These are phyloP conservation scores for Tinamus major DNA, from an alignment of 2,797 vertebrate species.

Conservation along the genomic window DNA sequence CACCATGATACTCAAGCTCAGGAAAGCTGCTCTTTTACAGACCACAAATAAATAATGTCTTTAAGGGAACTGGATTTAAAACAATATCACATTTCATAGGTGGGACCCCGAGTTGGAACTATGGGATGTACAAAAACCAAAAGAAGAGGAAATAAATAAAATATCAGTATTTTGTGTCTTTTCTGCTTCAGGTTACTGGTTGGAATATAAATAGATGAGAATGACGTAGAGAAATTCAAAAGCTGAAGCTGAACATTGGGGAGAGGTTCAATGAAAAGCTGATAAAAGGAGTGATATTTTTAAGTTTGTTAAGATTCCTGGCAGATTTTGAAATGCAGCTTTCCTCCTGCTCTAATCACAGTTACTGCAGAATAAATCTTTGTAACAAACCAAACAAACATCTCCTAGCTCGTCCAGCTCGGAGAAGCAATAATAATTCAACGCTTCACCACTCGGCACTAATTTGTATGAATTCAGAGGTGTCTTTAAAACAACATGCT, in stretches of 20 bases:
- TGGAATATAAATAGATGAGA: background rate
- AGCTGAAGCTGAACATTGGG: background rate
- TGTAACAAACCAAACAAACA: background rate
- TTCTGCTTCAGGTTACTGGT: background rate
- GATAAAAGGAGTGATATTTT: background rate
- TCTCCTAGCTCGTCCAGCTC: background rate
- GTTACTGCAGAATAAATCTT: background rate
- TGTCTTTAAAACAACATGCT: background rate
- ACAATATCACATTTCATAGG: background rate
- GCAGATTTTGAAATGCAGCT: background rate
- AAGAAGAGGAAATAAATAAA: background rate
- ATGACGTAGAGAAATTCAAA: background rate
- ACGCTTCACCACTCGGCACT: background rate
- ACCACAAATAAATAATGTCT: background rate
- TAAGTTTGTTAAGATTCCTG: background rate
- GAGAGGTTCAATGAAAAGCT: background rate
- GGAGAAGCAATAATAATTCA: background rate
- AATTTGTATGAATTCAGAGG: background rate
- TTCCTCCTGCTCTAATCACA: background rate
- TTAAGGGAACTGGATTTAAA: background rate
- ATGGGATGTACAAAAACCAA: background rate
- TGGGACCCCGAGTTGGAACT: background rate
- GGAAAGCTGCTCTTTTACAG: background rate
- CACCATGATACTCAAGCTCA: background rate
- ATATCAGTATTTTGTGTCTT: background rate